Evolutionary conservation across 2,888 invertebrate species (phyloP).

Genomic region (Zelleria hepariella): DNA sequence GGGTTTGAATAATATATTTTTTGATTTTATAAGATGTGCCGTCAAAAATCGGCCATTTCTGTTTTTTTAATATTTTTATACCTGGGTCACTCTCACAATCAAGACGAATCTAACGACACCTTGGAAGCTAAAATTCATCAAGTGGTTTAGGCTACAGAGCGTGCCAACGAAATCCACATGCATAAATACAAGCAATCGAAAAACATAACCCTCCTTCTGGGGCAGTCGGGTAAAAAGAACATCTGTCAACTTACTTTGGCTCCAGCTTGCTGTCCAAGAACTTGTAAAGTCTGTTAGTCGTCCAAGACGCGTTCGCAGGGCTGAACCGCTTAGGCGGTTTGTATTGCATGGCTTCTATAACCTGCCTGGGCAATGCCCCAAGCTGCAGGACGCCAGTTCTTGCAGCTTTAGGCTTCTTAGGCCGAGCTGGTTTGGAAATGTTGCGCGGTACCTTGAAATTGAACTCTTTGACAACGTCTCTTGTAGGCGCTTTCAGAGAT

Average conservation of each 20-base stretch:
- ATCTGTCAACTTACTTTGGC: conserved; percentile 53
- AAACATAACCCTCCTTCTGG: too few species aligned
- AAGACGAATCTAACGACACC: too few species aligned
- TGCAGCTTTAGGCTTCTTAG: background rate
- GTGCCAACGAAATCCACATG: too few species aligned
- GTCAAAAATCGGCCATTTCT: too few species aligned
- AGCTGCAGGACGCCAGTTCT: conserved; percentile 16
- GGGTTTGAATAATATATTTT: too few species aligned
- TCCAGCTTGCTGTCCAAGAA: conserved; percentile 52
- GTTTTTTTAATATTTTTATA: too few species aligned
- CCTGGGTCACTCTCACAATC: too few species aligned
- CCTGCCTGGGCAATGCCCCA: conserved; percentile 32
- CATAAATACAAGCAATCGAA: too few species aligned
- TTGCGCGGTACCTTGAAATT: conserved; percentile 20
- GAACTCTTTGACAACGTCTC: conserved; percentile 24
- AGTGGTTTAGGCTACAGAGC: too few species aligned
- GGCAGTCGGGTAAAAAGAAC: too few species aligned
- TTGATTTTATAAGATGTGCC: too few species aligned
- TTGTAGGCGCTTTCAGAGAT: conserved; percentile 24
- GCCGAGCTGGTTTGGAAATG: background rate
- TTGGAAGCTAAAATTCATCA: too few species aligned
- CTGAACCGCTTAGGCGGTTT: conserved; percentile 54
- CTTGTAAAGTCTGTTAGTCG: conserved; percentile 50
- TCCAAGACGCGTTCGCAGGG: conserved; percentile 51
- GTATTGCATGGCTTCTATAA: conserved; percentile 48